Evolutionary conservation across 2,888 invertebrate species (phyloP).

Genomic region (Heliconius ethilla): DNA sequence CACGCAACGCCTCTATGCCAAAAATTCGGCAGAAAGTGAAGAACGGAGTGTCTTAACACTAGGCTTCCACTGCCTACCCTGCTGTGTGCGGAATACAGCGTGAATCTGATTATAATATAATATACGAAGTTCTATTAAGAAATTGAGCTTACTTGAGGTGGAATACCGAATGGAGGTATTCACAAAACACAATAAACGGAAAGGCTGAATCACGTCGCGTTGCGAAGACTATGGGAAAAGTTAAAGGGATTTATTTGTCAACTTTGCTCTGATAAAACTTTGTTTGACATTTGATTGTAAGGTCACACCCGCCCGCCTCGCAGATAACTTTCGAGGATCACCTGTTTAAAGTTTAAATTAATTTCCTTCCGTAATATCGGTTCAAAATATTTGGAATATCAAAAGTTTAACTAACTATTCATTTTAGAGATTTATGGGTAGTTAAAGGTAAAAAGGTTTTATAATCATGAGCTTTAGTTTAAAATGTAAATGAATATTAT

Average conservation of each 20-base stretch:
- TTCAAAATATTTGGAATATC: slow-evolving; percentile 31
- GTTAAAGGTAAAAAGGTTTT: neutral
- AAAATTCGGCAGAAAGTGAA: too few species aligned
- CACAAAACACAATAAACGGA: slow-evolving; percentile 38
- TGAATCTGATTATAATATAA: neutral
- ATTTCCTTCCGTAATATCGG: slow-evolving; percentile 52
- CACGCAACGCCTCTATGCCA: too few species aligned
- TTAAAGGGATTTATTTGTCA: slow-evolving; percentile 78
- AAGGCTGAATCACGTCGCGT: slow-evolving; percentile 58
- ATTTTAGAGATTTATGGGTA: neutral
- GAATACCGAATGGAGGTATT: slow-evolving; percentile 28
- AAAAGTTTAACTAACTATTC: neutral
- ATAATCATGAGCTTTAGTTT: neutral
- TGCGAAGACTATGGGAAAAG: slow-evolving; percentile 71
- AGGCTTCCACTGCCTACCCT: too few species aligned
- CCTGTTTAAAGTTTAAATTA: slow-evolving; percentile 62
- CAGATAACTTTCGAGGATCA: slow-evolving; percentile 61
- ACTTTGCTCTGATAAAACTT: slow-evolving; percentile 79
- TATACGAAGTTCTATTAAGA: neutral
- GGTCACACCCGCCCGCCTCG: slow-evolving; percentile 63
- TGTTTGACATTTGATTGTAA: slow-evolving; percentile 78
- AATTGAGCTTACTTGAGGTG: neutral
- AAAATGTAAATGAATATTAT: neutral
- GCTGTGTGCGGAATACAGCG: too few species aligned
- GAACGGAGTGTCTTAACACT: too few species aligned